Base-by-base conservation (phyloP, 1,140 invertebrate species). In the Daktulosphaira vitifoliae region DNA sequence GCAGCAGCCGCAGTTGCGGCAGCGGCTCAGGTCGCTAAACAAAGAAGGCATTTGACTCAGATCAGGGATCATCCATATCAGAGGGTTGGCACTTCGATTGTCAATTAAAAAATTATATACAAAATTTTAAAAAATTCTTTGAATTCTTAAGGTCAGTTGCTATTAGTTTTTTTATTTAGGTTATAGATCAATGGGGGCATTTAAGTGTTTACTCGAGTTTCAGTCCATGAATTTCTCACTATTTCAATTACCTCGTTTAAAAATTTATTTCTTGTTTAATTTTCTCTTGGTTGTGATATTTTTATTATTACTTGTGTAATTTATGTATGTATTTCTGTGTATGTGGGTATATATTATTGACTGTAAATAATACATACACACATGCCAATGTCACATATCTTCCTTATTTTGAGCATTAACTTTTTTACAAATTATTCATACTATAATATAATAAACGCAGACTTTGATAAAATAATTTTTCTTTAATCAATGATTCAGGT, bases 21-120 rank as follows among this genome's bases (percentile, higher is more conserved):
- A 76, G 78, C 81, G 80, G 86, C 86, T 80, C 85, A 83, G 78
- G 85, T 82, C 76, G 83, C 81, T 71, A 85, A 84, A 78, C 82
- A 85, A 77, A 82, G 83, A 74, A 83, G 86, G 76, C 85, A 84
- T 79, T 80, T 88, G 79, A 83, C 84, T 81, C 85, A 87, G 79
- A 84, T 88, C 77, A 82, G 87, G 81, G 89, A 92, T 79, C 89
- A 92, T 83, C 89, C 89, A 78, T 92, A 92, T 83, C 88, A 90
- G 84, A 89, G 89, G 81, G 87, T 88, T 75, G 88, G 86, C 77
- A 84, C 86, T 79, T 71, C 71, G 59, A 66, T 68, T 66, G 67
- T 68, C 51, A 68, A 68, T 68, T 68, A 65, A 66, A 48, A 48
- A 42, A 39, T 53, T 38, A 56, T 46, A 20, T 26, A 15, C 42